phyloP scores from a whole-genome alignment of 1,140 invertebrate genomes.

The Polypedilum pembai region DNA sequence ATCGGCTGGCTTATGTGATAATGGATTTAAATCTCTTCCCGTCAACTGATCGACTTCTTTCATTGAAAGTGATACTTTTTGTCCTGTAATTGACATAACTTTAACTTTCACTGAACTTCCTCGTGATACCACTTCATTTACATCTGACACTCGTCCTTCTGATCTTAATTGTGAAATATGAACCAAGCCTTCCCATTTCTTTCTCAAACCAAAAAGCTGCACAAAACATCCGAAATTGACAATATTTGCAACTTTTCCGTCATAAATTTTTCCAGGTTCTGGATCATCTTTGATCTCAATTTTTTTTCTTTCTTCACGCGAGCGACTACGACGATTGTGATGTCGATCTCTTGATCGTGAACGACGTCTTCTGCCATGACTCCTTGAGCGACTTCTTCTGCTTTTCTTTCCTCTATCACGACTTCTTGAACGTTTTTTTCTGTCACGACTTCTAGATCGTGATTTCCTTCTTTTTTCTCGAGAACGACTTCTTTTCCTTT shows the following conservation, averaged over 20 bases:
- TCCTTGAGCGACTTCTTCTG: conserved; percentile 36
- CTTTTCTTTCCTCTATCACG: conserved; percentile 33
- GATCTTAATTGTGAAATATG: conserved; percentile 93
- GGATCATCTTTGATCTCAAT: conserved; percentile 56
- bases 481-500: conserved; percentile 39
- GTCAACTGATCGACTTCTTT: conserved; percentile 96
- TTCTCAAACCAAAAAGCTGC: conserved; percentile 81
- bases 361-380: conserved; percentile 34
- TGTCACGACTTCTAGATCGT: conserved; percentile 34
- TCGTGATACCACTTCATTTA: conserved; percentile 85
- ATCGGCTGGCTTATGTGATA: conserved; percentile 55
- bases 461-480: conserved; percentile 40
- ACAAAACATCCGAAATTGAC: conserved; percentile 98
- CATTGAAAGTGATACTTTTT: conserved; percentile 95
- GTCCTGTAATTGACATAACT: conserved; percentile 81
- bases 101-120: conserved; percentile 90
- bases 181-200: conserved; percentile 89
- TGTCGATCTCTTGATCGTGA: conserved; percentile 36
- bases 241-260: conserved; percentile 90
- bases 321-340: conserved; percentile 36
- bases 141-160: conserved; percentile 90
- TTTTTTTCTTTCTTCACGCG: conserved; percentile 31
- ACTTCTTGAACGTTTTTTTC: conserved; percentile 36
- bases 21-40: conserved; percentile 90
- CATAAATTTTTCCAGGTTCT: conserved; percentile 72